Evolutionary conservation across 2,888 invertebrate species (phyloP), one percentile per base, ranked within the genome.

Genomic region (Drosophila barbarae): DNA sequence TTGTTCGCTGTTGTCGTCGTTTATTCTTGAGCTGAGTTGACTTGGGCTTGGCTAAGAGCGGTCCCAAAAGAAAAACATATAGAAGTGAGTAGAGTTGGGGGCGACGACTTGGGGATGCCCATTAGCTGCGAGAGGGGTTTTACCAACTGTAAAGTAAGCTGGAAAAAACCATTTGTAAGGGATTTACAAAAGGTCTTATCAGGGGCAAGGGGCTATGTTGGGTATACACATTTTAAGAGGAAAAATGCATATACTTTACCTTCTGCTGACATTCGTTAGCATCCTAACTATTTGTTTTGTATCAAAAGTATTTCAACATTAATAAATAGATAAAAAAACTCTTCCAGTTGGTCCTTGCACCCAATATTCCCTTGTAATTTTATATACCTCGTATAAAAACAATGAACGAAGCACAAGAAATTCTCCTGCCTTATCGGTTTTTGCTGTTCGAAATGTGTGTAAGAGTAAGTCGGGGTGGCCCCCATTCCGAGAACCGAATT

Each of bases 31-130:
- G 66, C 65, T 32, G 51, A 46, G 46, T 60, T 46, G 63, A 50
- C 64, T 63, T 64, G 64, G 63, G 66, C 52, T 51, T 64, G 66
- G 63, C 66, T 63, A 32, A 44, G 41, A 63, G 52, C 42, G 67
- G 67, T 54, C 64, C 54, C 46, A 47, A 35, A 35, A 23, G 46
- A 47, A 67, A 52, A 64, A 36, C 49, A 42, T 64, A 12, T 9
- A 53, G 32, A 56, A 64, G 28, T 12, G 12, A 44, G 41, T 41
- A 23, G 23, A 13, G 28, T 28, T 44, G 7, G 9, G 8, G 5
- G 30, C 3, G 18, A 7, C 30, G 46, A 46, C 46, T 13, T 30
- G 13, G 8, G 5, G 9, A 18, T 46, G 15, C 30, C 30, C 46
- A n/a, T 26, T n/a, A 42, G 9, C 9, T 5, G 2, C 5, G 1